phyloP scores from a whole-genome alignment of 2,888 invertebrate species.

The Pemphredon lugubris region DNA sequence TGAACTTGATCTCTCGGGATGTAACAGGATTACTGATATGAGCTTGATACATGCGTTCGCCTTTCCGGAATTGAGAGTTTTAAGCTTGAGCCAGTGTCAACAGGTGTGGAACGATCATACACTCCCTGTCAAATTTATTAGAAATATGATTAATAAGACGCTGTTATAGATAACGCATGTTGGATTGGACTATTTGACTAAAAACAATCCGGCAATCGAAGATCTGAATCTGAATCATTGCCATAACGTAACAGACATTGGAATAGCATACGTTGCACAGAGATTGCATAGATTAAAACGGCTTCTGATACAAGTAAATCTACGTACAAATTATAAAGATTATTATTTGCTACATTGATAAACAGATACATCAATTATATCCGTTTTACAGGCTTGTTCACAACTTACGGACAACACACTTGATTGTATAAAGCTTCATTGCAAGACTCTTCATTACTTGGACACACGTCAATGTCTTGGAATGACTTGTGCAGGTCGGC shows the following conservation, averaged over 20 bases:
- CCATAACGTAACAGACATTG: slow-evolving; percentile 86
- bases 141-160: background rate
- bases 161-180: slow-evolving; percentile 83
- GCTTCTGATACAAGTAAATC: slow-evolving; percentile 83
- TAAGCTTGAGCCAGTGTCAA: slow-evolving; percentile 87
- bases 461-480: slow-evolving; percentile 84
- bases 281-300: slow-evolving; percentile 83
- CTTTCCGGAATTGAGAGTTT: slow-evolving; percentile 84
- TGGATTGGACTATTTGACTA: slow-evolving; percentile 85
- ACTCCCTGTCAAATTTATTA: no score
- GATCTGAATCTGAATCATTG: slow-evolving; percentile 86
- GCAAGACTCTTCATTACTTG: slow-evolving; percentile 83
- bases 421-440: slow-evolving; percentile 82
- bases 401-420: slow-evolving; percentile 84
- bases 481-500: slow-evolving; percentile 80
- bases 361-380: background rate
- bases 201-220: slow-evolving; percentile 87
- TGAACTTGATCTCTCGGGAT: slow-evolving; percentile 86
- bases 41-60: slow-evolving; percentile 87
- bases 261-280: slow-evolving; percentile 81
- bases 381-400: slow-evolving; percentile 83
- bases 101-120: no score
- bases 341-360: background rate
- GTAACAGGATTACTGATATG: slow-evolving; percentile 88
- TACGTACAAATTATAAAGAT: background rate